These are phyloP conservation scores for Listronotus bonariensis DNA, from an alignment of 1,140 invertebrate genomes.

Conservation along the genomic window DNA sequence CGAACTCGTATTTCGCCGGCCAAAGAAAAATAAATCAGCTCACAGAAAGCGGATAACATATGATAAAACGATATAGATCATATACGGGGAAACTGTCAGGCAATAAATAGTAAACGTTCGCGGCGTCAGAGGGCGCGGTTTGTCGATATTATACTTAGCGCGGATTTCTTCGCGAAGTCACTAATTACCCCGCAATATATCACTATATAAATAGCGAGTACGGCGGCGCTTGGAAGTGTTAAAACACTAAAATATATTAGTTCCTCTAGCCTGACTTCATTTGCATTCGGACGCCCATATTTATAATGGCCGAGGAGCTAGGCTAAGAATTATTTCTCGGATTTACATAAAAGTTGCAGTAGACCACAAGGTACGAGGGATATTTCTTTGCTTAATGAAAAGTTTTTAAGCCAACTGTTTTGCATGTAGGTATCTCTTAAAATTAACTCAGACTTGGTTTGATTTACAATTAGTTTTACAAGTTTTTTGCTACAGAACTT, in stretches of 20 bases:
- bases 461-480: too few relatives aligned
- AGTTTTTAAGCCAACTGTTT: too few relatives aligned
- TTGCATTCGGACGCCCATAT: constrained; percentile 51
- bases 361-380: neutral
- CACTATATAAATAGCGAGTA: constrained; percentile 53
- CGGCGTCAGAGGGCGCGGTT: constrained; percentile 46
- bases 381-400: neutral
- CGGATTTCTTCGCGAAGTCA: constrained; percentile 46
- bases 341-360: too few relatives aligned
- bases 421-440: too few relatives aligned
- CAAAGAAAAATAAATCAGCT: constrained; percentile 44
- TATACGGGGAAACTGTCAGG: constrained; percentile 43
- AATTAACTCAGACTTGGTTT: too few relatives aligned
- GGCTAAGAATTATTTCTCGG: too few relatives aligned
- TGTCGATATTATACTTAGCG: constrained; percentile 46
- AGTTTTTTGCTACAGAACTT: too few relatives aligned
- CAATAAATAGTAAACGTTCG: constrained; percentile 51
- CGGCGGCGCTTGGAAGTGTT: constrained; percentile 50
- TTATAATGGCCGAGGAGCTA: constrained; percentile 43
- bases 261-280: constrained; percentile 47
- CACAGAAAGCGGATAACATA: constrained; percentile 42
- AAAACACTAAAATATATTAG: constrained; percentile 55
- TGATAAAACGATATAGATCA: constrained; percentile 47
- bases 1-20: constrained; percentile 19
- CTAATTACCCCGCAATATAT: constrained; percentile 55